A percentile compares a stretch with the other conserved stretches of the same genome.
phyloP scores from a whole-genome alignment of 2,113 vertebrate genomes.

The Amia ocellicauda region DNA sequence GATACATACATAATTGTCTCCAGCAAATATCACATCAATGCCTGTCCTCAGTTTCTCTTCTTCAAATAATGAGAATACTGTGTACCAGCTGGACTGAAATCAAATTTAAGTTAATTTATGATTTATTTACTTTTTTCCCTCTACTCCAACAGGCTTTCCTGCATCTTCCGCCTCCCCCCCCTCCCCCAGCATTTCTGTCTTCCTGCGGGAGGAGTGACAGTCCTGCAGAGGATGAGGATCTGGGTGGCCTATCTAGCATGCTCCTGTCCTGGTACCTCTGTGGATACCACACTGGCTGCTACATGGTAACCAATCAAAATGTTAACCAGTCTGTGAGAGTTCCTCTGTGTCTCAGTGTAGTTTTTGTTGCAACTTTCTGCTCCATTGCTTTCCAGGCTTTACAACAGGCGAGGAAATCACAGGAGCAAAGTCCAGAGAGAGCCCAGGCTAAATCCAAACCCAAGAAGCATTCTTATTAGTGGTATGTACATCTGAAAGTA shows the following conservation, averaged over 20 bases:
- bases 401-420: neutral
- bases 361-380: neutral
- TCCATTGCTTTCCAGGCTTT: neutral
- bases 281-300: slow-evolving; percentile 60
- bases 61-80: no score
- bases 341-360: neutral
- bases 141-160: slow-evolving; percentile 21
- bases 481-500: no score
- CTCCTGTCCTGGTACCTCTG: slow-evolving; percentile 65
- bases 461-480: no score
- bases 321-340: no score
- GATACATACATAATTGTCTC: no score
- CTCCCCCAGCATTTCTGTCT: slow-evolving; percentile 23
- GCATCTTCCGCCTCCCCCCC: slow-evolving; percentile 30
- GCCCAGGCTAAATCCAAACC: no score
- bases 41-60: no score
- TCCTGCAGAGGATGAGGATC: slow-evolving; percentile 7
- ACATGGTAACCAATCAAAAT: slow-evolving; percentile 48
- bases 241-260: slow-evolving; percentile 42
- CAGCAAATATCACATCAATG: no score
- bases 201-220: slow-evolving; percentile 11
- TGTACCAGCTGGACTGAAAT: no score
- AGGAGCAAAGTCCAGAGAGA: neutral
- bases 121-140: neutral
- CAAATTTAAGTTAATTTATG: no score